These are phyloP conservation scores for Pteruthius melanotis DNA, from an alignment of 2,113 vertebrate species.

Conservation along the genomic window DNA sequence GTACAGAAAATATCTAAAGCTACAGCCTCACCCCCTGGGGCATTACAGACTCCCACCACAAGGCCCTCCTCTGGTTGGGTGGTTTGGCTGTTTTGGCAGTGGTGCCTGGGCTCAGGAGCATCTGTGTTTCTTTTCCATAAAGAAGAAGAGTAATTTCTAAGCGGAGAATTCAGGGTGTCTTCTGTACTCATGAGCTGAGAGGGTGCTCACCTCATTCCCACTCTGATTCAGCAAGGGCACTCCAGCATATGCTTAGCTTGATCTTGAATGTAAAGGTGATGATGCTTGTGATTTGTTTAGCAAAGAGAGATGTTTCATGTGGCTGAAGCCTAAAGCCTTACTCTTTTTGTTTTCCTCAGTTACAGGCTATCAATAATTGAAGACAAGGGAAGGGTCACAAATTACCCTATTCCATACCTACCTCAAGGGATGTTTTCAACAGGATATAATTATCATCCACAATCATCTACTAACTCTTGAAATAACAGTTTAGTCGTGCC, in stretches of 20 bases:
- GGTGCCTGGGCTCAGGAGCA: neutral
- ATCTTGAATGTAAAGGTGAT: neutral
- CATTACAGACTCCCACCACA: accelerated
- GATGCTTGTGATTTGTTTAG: neutral
- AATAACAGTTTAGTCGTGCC: neutral
- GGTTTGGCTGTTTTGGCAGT: neutral
- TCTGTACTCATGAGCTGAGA: accelerated
- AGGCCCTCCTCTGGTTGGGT: neutral
- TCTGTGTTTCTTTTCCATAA: neutral
- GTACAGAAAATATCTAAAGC: neutral
- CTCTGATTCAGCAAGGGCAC: neutral
- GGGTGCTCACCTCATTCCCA: neutral
- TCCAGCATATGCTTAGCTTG: neutral
- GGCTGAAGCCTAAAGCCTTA: neutral
- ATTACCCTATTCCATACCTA: neutral
- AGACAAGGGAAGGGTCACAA: neutral
- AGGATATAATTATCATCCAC: neutral
- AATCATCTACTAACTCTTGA: neutral
- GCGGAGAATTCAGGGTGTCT: neutral
- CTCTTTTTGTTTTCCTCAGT: neutral
- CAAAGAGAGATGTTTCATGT: neutral
- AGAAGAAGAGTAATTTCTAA: neutral
- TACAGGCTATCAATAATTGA: neutral
- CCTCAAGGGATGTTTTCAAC: neutral
- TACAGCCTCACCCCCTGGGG: neutral